Evolutionary conservation across 2,888 invertebrate species (phyloP).

Genomic region (Cacoxenus indagator): DNA sequence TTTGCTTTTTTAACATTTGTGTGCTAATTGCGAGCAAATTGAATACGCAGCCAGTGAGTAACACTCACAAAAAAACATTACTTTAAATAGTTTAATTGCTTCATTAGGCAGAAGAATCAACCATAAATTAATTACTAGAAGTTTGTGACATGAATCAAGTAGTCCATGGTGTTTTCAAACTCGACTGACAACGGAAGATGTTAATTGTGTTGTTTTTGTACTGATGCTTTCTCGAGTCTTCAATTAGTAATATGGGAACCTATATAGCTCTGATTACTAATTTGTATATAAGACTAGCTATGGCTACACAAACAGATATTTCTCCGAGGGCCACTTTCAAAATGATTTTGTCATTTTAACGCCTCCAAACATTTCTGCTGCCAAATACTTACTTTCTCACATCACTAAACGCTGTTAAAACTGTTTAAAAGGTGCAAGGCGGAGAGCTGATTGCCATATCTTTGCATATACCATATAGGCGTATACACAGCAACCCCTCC

Average conservation of each 20-base stretch:
- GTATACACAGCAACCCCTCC: background rate
- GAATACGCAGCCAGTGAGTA: slow-evolving; percentile 3
- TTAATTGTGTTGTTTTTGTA: too few species aligned
- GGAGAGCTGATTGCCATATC: slow-evolving; percentile 17
- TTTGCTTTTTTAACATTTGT: background rate
- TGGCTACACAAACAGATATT: too few species aligned
- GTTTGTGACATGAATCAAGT: background rate
- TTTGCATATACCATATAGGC: slow-evolving; percentile 11
- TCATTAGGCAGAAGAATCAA: background rate
- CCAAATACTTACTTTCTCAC: background rate
- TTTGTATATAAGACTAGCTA: too few species aligned
- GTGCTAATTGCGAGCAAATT: background rate
- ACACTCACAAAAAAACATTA: background rate
- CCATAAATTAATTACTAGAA: background rate
- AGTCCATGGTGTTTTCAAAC: background rate
- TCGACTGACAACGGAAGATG: too few species aligned
- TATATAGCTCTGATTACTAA: too few species aligned
- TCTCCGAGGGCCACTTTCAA: background rate
- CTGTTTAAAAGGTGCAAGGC: slow-evolving; percentile 5
- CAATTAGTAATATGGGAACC: too few species aligned
- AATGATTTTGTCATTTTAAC: background rate
- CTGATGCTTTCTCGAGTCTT: too few species aligned
- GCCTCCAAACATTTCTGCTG: background rate
- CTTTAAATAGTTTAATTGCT: slow-evolving; percentile 2
- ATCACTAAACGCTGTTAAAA: background rate